Evolutionary conservation across 1,140 invertebrate species (phyloP).

Genomic region (Cryptotermes secundus): DNA sequence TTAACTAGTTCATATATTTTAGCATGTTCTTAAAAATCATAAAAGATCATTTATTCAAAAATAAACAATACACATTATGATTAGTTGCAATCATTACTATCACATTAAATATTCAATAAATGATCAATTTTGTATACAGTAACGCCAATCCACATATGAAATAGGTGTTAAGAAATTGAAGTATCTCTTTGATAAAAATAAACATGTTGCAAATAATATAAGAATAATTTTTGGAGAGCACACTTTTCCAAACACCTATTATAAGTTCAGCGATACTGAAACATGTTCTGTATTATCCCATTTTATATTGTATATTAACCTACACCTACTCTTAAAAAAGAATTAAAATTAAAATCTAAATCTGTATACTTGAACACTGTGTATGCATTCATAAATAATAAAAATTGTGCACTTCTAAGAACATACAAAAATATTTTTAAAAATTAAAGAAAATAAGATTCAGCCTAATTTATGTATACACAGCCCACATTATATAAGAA

Average conservation of each 20-base stretch:
- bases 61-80: background rate
- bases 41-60: background rate
- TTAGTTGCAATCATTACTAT: background rate
- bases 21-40: background rate
- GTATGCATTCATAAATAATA: background rate
- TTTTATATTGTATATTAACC: background rate
- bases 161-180: background rate
- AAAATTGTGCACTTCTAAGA: too few relatives aligned
- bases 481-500: too few relatives aligned
- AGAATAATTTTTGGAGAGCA: background rate
- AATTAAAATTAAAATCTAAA: background rate
- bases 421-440: too few relatives aligned
- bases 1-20: too few relatives aligned
- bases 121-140: conserved; percentile 15
- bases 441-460: too few relatives aligned
- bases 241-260: background rate
- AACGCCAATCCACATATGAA: background rate
- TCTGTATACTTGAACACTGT: background rate
- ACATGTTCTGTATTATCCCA: background rate
- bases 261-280: conserved; percentile 6
- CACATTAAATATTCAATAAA: conserved; percentile 12
- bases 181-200: background rate
- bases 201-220: background rate
- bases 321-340: background rate
- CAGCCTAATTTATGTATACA: too few relatives aligned